Evolutionary conservation across 2,888 invertebrate species (phyloP).

Genomic region (Tachina lurida): DNA sequence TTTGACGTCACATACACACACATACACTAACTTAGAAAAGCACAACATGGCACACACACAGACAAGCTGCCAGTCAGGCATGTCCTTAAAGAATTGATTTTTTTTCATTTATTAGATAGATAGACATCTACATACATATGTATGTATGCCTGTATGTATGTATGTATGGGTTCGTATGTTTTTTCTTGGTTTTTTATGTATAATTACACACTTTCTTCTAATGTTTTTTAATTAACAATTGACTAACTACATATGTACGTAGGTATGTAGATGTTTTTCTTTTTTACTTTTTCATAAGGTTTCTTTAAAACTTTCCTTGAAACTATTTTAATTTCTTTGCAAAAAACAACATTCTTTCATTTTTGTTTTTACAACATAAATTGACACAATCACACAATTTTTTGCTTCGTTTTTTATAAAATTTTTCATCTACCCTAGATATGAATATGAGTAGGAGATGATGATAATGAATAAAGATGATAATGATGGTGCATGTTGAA

Average conservation of each 20-base stretch:
- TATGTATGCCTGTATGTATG: slow-evolving; percentile 30
- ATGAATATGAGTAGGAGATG: slow-evolving; percentile 32
- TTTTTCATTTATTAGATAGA: slow-evolving; percentile 19
- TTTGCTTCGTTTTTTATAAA: slow-evolving; percentile 64
- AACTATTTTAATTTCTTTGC: slow-evolving; percentile 28
- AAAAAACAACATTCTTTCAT: slow-evolving; percentile 32
- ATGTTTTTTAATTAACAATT: slow-evolving; percentile 33
- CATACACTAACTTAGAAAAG: slow-evolving; percentile 31
- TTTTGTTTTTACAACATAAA: slow-evolving; percentile 14
- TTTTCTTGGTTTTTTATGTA: not conserved
- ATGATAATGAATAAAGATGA: slow-evolving; percentile 13
- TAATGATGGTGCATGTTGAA: slow-evolving; percentile 7
- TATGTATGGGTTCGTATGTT: not conserved
- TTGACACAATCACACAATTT: slow-evolving; percentile 5
- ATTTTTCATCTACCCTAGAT: slow-evolving; percentile 61
- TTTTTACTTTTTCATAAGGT: not conserved
- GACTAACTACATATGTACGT: not conserved
- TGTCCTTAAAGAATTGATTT: slow-evolving; percentile 67
- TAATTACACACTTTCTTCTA: not conserved
- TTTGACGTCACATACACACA: slow-evolving; percentile 73
- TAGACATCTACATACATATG: slow-evolving; percentile 1
- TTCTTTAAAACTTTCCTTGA: not conserved
- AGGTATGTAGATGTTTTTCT: slow-evolving; percentile 2
- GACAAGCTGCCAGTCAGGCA: slow-evolving; percentile 56
- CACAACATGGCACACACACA: slow-evolving; percentile 29